These are phyloP conservation scores for Lordiphosa mommai DNA, from an alignment of 1,140 invertebrate genomes.

Conservation along the genomic window DNA sequence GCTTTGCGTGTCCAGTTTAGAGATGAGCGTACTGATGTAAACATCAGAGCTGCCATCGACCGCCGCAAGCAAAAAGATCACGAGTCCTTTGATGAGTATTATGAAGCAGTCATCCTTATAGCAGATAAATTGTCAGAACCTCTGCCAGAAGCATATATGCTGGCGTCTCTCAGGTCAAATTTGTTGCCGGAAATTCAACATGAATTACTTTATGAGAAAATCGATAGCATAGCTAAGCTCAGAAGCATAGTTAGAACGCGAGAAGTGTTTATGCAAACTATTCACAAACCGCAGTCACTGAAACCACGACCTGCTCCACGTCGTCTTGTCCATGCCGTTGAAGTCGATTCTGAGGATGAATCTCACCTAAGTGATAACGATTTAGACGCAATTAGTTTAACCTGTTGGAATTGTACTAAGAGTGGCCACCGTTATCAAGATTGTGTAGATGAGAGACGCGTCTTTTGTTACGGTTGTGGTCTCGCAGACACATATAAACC, in stretches of 20 bases:
- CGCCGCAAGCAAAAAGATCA: constrained; percentile 4
- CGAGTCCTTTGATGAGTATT: constrained; percentile 7
- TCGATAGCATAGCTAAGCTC: too few species aligned
- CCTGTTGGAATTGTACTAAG: not conserved
- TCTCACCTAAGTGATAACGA: not conserved
- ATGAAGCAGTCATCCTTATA: not conserved
- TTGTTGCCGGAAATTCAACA: too few species aligned
- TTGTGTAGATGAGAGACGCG: not conserved
- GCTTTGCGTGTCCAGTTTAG: too few species aligned
- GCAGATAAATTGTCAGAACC: not conserved
- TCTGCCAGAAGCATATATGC: not conserved
- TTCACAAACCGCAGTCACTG: too few species aligned
- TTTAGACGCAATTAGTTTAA: not conserved
- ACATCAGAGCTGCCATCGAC: constrained; percentile 3
- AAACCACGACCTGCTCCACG: not conserved
- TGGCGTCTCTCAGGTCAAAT: not conserved
- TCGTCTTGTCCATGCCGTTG: not conserved
- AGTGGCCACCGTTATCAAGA: constrained; percentile 4
- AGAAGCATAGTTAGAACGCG: too few species aligned
- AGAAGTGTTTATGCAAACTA: not conserved
- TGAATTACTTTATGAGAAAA: too few species aligned
- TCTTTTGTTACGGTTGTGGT: constrained; percentile 1
- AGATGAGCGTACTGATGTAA: too few species aligned
- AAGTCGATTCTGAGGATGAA: not conserved
- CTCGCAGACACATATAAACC: not conserved